Evolutionary conservation across 2,888 invertebrate species (phyloP), one percentile per base, ranked within the genome.

Genomic region (Trilocha varians): DNA sequence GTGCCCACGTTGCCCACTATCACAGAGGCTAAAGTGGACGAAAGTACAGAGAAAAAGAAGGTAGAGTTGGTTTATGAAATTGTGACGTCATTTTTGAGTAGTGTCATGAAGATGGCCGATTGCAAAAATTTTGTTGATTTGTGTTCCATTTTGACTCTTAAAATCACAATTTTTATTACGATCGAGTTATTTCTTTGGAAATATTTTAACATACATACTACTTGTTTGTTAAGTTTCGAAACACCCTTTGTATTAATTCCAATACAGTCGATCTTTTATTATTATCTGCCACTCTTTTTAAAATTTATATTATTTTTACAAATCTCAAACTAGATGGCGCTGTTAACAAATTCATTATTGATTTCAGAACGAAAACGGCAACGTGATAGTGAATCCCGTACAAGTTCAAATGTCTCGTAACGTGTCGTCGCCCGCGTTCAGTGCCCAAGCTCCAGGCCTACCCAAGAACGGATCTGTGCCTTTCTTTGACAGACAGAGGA

Each of bases 391-490:
- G 25, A 57, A 59, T 44, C 62, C 64, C 2, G 47, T 50, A 2
- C 58, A 57, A 32, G 52, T 58, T 9, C 70, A 69, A 57, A 89
- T 95, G 70, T 92, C 93, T 0, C 89, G 95, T 49, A 95, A 95
- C 78, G 94, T 94, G 48, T 95, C 94, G 9, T 95, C 95, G 50
- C 95, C 95, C 0, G 94, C 95, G 11, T 94, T 95, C 72, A 91
- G 92, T 15, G 88, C 92, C 6, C 90, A 91, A 45, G 89, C 89
- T 36, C 90, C 90, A 53, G 92, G 91, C 6, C 58, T 87, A 61
- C 95, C 95, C 43, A 95, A 95, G 78, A 96, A 96, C 67, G 95
- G 95, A 35, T 95, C 95, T 3, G 96, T 96, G 50, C 96, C 96
- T 17, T 93, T 94, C 70, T 95, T 96, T 78, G 94, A 94, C 75